A percentile compares a stretch with the other conserved stretches of the same genome.
Conservation (phyloP, 2,113 vertebrate species). For the Sander lucioperca region DNA sequence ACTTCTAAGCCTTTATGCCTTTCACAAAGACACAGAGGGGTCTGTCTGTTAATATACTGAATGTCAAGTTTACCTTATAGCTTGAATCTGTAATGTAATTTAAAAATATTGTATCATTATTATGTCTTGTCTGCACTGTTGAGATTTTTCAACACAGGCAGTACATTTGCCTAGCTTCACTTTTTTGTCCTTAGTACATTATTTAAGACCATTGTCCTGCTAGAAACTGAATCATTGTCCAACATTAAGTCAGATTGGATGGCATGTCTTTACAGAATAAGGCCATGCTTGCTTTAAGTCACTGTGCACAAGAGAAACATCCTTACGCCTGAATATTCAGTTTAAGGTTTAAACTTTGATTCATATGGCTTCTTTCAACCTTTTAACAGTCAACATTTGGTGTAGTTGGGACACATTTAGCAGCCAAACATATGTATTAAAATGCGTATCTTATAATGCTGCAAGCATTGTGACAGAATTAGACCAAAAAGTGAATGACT, state of each 20-base stretch:
- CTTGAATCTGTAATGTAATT: neutral
- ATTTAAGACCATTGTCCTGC: neutral
- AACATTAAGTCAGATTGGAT: neutral
- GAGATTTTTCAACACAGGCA: neutral
- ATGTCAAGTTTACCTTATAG: neutral
- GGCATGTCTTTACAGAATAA: neutral
- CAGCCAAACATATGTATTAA: neutral
- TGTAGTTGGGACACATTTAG: neutral
- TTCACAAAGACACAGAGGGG: neutral
- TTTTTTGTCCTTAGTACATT: neutral
- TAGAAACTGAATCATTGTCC: neutral
- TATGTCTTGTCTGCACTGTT: neutral
- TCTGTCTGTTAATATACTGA: neutral
- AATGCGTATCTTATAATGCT: conserved; percentile 1
- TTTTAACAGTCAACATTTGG: neutral
- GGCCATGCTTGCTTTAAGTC: neutral
- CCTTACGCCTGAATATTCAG: neutral
- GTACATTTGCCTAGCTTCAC: neutral
- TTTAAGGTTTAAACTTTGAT: neutral
- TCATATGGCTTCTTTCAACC: neutral
- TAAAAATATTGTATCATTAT: neutral
- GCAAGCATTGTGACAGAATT: neutral
- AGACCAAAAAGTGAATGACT: conserved; percentile 4
- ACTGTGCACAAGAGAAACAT: neutral
- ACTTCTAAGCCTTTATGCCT: neutral